Conservation (phyloP, 1,140 invertebrate species). For the Melanaphis sacchari region DNA sequence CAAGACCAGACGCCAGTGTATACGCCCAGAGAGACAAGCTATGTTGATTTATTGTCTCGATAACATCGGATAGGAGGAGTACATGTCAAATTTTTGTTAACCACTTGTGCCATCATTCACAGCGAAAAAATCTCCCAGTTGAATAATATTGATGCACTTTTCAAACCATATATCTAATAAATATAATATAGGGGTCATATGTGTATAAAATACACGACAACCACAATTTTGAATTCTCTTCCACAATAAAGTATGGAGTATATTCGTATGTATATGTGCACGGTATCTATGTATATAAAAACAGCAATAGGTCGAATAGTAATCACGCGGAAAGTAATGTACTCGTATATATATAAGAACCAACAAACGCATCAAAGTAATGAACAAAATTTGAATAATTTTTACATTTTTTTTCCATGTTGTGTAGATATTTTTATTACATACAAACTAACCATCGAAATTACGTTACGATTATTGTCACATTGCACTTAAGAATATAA, state of each 20-base stretch:
- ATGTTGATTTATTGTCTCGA: constrained; percentile 52
- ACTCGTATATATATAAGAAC: neutral
- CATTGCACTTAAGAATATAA: neutral
- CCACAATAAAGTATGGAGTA: neutral
- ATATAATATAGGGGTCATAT: neutral
- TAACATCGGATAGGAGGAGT: constrained; percentile 43
- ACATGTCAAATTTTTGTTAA: constrained; percentile 33
- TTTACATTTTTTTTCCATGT: neutral
- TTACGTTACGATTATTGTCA: neutral
- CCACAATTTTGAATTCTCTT: neutral
- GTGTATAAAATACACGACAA: neutral
- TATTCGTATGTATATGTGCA: neutral
- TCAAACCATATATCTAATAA: neutral
- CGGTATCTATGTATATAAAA: neutral
- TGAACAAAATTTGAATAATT: neutral
- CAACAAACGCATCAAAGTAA: neutral
- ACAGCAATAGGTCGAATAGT: neutral
- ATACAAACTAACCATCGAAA: neutral
- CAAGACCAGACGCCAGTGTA: constrained; percentile 18
- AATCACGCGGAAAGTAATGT: neutral
- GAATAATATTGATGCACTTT: constrained; percentile 1
- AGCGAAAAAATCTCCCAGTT: neutral
- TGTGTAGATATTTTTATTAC: neutral
- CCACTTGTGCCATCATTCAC: constrained; percentile 3
- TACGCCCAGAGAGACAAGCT: constrained; percentile 8